These are phyloP conservation scores for Kryphioiulus occultus DNA, from an alignment of 2,888 invertebrate species.

Conservation along the genomic window DNA sequence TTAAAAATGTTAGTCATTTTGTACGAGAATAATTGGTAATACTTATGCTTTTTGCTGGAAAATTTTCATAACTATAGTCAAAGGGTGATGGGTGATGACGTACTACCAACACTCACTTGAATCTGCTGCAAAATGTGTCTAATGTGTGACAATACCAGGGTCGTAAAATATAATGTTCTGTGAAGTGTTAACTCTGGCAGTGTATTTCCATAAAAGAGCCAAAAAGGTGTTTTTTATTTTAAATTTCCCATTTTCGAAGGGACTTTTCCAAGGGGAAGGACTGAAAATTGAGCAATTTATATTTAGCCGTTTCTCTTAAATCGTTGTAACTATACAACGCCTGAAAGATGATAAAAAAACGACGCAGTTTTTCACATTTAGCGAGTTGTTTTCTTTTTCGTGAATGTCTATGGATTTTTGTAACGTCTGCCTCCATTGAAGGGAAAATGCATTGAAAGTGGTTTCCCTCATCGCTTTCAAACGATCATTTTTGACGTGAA, in stretches of 20 bases:
- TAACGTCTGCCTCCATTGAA: background rate
- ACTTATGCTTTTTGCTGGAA: too few species aligned
- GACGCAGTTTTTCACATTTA: background rate
- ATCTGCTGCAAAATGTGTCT: background rate
- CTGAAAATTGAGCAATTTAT: background rate
- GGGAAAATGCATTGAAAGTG: background rate
- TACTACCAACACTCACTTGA: background rate
- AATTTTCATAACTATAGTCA: too few species aligned
- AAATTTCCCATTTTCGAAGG: background rate
- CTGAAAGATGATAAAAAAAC: background rate
- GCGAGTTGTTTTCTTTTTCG: background rate
- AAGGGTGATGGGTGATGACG: too few species aligned
- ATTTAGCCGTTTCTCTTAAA: background rate
- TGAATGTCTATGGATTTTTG: background rate
- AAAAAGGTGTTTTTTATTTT: background rate
- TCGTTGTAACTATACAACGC: background rate
- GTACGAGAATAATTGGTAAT: too few species aligned
- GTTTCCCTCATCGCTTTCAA: background rate
- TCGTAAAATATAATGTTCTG: background rate
- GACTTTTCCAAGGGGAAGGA: background rate
- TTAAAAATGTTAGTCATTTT: too few species aligned
- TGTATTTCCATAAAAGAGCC: background rate
- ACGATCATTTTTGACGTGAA: background rate
- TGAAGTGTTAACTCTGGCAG: background rate
- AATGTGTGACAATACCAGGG: background rate